Percentiles rank a stretch among this genome's conserved stretches.
Evolutionary conservation across 2,113 vertebrate species (phyloP).

Genomic region (Trematocara macrostoma): DNA sequence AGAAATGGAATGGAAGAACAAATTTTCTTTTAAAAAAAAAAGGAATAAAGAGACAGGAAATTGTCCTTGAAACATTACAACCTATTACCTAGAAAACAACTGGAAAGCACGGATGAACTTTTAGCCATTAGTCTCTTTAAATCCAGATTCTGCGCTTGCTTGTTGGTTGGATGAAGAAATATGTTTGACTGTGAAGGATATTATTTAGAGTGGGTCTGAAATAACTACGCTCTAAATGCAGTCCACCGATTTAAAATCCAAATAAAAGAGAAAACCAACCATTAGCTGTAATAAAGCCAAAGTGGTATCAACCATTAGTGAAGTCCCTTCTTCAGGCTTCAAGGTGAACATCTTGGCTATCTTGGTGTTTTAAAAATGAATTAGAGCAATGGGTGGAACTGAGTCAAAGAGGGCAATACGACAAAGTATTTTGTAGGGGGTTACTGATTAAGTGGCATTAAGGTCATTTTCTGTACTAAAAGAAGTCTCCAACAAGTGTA

Average conservation of each 20-base stretch:
- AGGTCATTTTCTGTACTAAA: not conserved
- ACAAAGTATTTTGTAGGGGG: accelerated
- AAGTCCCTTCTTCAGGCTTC: not conserved
- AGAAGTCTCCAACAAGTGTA: not conserved
- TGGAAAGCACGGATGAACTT: not conserved
- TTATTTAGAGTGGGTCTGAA: not conserved
- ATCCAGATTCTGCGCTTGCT: not conserved
- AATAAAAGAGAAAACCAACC: not conserved
- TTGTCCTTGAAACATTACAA: not conserved
- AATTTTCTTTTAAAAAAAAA: not conserved
- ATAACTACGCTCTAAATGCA: not conserved
- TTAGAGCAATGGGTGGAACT: not conserved
- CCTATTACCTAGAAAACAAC: not conserved
- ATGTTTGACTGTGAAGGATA: not conserved
- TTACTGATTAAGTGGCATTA: not conserved
- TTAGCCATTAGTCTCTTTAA: not conserved
- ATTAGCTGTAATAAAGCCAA: not conserved
- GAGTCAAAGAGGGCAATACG: not conserved
- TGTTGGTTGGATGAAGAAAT: not conserved
- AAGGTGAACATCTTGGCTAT: not conserved
- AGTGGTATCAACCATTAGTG: not conserved
- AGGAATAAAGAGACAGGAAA: not conserved
- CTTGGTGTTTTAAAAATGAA: not conserved
- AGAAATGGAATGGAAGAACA: not conserved
- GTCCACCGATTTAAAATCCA: accelerated